Evolutionary conservation across 2,113 vertebrate genomes (phyloP).

Genomic region (Phalacrocorax aristotelis): DNA sequence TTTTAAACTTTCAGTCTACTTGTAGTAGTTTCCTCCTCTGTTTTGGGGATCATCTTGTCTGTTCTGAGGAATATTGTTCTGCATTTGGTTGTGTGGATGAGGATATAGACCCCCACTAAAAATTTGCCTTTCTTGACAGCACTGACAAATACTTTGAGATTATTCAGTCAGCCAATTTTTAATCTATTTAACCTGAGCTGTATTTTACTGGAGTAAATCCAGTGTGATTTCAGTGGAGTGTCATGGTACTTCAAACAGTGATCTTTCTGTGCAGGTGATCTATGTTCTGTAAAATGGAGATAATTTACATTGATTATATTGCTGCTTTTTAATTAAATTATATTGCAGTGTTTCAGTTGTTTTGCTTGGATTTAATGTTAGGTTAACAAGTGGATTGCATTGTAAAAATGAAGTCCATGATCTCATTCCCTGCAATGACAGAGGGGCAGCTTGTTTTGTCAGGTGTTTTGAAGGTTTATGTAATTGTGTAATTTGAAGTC

Average conservation of each 20-base stretch:
- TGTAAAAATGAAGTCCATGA: background rate
- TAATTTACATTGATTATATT: background rate
- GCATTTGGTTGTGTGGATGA: background rate
- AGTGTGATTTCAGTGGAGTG: background rate
- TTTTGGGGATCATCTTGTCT: background rate
- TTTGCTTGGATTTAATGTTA: background rate
- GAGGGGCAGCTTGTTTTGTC: background rate
- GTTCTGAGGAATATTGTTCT: background rate
- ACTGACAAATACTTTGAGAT: background rate
- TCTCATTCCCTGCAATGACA: background rate
- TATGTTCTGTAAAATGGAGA: background rate
- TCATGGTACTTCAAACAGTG: background rate
- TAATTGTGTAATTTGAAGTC: background rate
- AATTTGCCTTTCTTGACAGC: background rate
- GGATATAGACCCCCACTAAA: background rate
- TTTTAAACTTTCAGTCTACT: background rate
- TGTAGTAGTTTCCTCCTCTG: background rate
- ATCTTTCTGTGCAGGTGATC: background rate
- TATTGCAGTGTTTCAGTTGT: background rate
- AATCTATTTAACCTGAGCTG: background rate
- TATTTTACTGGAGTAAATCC: background rate
- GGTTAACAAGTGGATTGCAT: background rate
- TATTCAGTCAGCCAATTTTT: background rate
- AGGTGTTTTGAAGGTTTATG: background rate
- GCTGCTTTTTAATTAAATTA: background rate